Base-by-base conservation (phyloP, 2,797 vertebrate genomes). In the Sibirionetta formosa region DNA sequence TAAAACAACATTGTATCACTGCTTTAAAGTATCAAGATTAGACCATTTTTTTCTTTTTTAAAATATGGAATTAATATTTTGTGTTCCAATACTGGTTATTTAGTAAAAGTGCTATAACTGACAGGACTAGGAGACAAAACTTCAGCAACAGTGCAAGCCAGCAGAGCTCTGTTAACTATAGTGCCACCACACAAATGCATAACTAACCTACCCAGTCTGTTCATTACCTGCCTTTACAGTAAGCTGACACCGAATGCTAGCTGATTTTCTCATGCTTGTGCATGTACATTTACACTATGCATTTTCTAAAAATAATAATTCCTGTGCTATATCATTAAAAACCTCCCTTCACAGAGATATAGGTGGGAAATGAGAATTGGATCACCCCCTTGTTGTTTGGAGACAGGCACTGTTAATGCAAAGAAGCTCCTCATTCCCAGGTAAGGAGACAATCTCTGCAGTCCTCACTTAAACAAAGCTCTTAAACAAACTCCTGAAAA, bases 331-430 rank as follows among this genome's bases (percentile, higher is more conserved):
- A 65, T 42, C 65, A 51, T 53, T 17, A 35, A 35, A 42, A 92
- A 40, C 46, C 50, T 76, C 88, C 50, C 22, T 79, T 61, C 0
- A 0, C 11, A 35, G 66, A 81, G 27, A 35, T 46, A 17, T 19
- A 4, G 58, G 24, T 0, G 0, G n/a, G 64, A 73, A 89, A 57
- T 8, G 11, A 10, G 66, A 53, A 29, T n/a, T 36, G 50, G 12
- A 58, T 71, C 58, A n/a, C 29, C 18, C 42, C 23, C 27, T 87
- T 51, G 1, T 31, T 38, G 7, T 31, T 71, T 76, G 84, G 50
- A 81, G 42, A 36, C 3, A 75, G 29, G 12, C 1, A 7, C 46
- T 70, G 20, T 50, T 86, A 35, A 53, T 31, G 65, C 42, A 65
- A 13, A 15, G 33, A 76, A 42, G 4, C 22, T 72, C 35, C 54